Evolutionary conservation across 2,888 invertebrate species (phyloP).

Genomic region (Gortyna flavago): DNA sequence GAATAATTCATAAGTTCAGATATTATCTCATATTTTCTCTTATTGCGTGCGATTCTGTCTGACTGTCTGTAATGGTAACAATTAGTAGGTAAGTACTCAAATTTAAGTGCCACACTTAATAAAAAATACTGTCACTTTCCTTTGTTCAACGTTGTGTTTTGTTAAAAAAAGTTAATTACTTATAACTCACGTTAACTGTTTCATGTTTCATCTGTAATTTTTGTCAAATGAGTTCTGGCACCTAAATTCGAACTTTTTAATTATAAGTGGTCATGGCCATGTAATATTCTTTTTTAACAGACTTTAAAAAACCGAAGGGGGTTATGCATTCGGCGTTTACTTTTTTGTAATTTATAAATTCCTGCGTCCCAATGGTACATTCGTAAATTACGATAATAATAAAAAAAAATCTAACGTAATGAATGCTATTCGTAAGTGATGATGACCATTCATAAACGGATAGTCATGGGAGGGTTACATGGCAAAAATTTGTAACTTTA

Average conservation of each 20-base stretch:
- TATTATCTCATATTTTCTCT: constrained; percentile 59
- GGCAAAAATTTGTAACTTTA: neutral
- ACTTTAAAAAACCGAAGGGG: neutral
- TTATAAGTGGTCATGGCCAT: neutral
- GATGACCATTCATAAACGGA: constrained; percentile 41
- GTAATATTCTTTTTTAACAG: neutral
- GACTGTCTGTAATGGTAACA: constrained; percentile 35
- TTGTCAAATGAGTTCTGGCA: constrained; percentile 13
- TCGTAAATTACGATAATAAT: neutral
- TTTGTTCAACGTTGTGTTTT: constrained; percentile 34
- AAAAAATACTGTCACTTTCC: constrained; percentile 49
- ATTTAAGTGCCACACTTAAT: constrained; percentile 40
- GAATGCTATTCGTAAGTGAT: constrained; percentile 27
- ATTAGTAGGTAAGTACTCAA: constrained; percentile 44
- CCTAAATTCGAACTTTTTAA: neutral
- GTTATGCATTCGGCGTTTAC: neutral
- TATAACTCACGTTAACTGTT: constrained; percentile 19
- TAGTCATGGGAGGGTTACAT: constrained; percentile 19
- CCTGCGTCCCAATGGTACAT: neutral
- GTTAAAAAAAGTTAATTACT: constrained; percentile 33
- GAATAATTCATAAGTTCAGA: constrained; percentile 37
- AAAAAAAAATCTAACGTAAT: constrained; percentile 14
- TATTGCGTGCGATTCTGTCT: constrained; percentile 66
- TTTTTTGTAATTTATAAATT: constrained; percentile 14
- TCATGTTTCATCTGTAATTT: neutral